phyloP scores from a whole-genome alignment of 2,113 vertebrate species.

The Amphiprion ocellaris region DNA sequence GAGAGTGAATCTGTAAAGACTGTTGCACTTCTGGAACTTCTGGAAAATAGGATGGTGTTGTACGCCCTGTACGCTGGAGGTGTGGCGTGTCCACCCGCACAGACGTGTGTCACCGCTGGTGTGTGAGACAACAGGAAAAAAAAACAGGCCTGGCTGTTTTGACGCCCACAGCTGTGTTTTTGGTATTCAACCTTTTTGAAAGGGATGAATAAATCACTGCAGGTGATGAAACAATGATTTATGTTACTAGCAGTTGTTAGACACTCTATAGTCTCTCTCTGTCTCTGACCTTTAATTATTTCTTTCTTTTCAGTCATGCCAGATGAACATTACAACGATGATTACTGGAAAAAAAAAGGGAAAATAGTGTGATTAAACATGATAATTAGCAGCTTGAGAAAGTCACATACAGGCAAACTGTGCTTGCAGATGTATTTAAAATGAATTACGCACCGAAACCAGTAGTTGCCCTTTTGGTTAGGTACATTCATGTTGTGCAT shows the following conservation, averaged over 20 bases:
- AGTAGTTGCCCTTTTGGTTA: conserved; percentile 1
- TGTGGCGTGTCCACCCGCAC: background rate
- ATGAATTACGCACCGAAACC: conserved; percentile 11
- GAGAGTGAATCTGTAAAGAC: background rate
- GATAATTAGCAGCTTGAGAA: conserved; percentile 33
- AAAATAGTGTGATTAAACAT: conserved; percentile 1
- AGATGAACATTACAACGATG: background rate
- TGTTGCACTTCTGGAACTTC: background rate
- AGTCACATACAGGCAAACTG: conserved; percentile 14
- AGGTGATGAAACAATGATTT: conserved; percentile 1
- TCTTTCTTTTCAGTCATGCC: background rate
- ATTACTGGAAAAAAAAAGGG: background rate
- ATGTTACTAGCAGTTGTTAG: conserved; percentile 17
- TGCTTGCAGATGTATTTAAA: conserved; percentile 12
- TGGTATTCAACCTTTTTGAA: background rate
- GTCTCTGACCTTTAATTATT: background rate
- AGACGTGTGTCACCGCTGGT: conserved; percentile 1
- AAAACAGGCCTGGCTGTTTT: background rate
- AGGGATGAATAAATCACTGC: background rate
- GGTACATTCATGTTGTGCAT: conserved; percentile 43
- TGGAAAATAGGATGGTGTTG: background rate
- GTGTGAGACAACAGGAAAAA: background rate
- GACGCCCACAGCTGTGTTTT: background rate
- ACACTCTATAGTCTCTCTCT: too few relatives aligned
- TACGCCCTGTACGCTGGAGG: too few relatives aligned